Evolutionary conservation across 2,113 vertebrate genomes (phyloP), one percentile per base, ranked within the genome.

Genomic region (Ariopsis seemanni): DNA sequence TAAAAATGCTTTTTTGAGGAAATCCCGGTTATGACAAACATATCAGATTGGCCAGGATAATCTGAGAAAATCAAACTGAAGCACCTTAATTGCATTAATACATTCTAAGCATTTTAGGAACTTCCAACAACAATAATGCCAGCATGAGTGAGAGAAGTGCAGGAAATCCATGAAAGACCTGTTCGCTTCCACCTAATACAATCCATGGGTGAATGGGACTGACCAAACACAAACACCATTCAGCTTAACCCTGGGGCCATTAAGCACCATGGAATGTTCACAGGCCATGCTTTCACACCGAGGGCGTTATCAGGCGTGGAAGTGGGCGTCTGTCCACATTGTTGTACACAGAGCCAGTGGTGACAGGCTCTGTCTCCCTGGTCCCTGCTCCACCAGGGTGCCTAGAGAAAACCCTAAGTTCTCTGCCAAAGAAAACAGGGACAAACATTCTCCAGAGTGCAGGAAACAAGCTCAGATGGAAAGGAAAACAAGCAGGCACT

Each of bases 241-340:
- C 90, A 86, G 87, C 86, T 91, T 83, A 48, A 89, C 63, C 87
- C 67, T 9, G 86, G 87, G 91, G 89, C 90, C 92, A 86, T 92
- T 92, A 93, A 91, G 90, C 90, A 71, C 90, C 52, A 57, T 89
- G 93, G 93, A 94, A 94, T 93, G 92, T 92, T 91, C 88, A 87
- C 75, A 92, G 89, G 89, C 83, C 82, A 83, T 34, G 67, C 89
- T 87, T 91, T 92, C 91, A 90, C 94, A 89, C 91, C 89, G 83
- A 85, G 71, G 79, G 90, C 71, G 91, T 93, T 93, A 94, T 94
- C 95, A 91, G 92, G 91, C 88, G 91, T 93, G 94, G 92, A 93
- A 94, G 89, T 90, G 91, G 91, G 89, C 87, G 93, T 90, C 92
- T 63, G 83, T 90, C 90, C 87, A 80, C 92, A 92, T 93, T 91